A percentile compares a stretch with the other conserved stretches of the same genome.
These are phyloP conservation scores for Pluvialis apricaria DNA, from an alignment of 2,113 vertebrate species.

Conservation along the genomic window DNA sequence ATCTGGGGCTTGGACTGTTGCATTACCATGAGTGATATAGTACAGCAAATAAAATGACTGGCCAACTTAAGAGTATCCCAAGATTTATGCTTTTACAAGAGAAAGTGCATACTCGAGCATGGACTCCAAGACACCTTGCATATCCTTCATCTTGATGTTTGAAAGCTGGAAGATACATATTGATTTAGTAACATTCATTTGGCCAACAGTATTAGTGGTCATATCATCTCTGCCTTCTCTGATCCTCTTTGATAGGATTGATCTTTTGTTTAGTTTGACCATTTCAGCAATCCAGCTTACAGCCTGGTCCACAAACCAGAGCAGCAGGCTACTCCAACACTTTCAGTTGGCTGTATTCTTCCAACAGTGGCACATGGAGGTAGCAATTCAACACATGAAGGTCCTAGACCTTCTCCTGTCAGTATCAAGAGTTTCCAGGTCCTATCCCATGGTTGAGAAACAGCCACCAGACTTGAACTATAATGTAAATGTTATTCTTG, in stretches of 20 bases:
- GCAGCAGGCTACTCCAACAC: background rate
- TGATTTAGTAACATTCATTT: background rate
- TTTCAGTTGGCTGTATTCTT: background rate
- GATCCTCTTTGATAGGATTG: background rate
- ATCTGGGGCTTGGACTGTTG: background rate
- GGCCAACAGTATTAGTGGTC: background rate
- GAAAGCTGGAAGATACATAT: background rate
- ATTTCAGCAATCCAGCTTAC: background rate
- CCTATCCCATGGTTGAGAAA: background rate
- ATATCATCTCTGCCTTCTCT: background rate
- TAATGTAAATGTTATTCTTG: background rate
- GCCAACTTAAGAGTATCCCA: background rate
- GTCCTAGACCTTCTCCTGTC: background rate
- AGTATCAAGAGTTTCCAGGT: background rate
- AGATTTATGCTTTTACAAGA: background rate
- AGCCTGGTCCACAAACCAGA: background rate
- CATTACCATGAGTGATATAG: background rate
- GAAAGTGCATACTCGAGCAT: background rate
- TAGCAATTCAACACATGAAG: background rate
- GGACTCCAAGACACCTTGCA: background rate
- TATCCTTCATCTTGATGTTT: background rate
- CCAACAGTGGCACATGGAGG: background rate
- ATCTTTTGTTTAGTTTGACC: background rate
- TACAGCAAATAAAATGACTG: background rate
- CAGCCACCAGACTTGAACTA: background rate